Percentiles rank a stretch among this genome's conserved stretches.
Evolutionary conservation across 2,888 invertebrate species (phyloP).

Genomic region (Hypolimnas misippus): DNA sequence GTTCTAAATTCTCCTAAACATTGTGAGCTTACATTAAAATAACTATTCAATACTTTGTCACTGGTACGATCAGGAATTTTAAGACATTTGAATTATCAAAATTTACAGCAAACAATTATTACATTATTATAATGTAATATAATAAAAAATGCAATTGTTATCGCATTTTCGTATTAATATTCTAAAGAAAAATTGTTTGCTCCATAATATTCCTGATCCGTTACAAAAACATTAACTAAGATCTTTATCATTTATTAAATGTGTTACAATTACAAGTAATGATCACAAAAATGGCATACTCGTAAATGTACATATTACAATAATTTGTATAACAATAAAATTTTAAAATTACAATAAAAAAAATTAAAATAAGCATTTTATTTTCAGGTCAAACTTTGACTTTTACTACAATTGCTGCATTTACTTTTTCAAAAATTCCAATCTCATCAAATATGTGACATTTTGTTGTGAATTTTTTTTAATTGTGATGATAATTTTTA

Average conservation of each 20-base stretch:
- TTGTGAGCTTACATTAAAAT: conserved; percentile 34
- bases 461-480: conserved; percentile 12
- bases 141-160: not conserved
- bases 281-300: not conserved
- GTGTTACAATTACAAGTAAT: not conserved
- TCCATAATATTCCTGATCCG: conserved; percentile 17
- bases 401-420: not conserved
- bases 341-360: not conserved
- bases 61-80: conserved; percentile 40
- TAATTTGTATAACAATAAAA: not conserved
- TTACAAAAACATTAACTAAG: conserved; percentile 11
- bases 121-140: conserved; percentile 16
- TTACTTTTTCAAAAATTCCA: not conserved
- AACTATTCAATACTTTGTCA: conserved; percentile 42
- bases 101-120: not conserved
- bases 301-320: not conserved
- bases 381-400: not conserved
- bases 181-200: conserved; percentile 9
- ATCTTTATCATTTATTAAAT: not conserved
- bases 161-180: not conserved
- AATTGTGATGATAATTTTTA: conserved; percentile 30
- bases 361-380: not conserved
- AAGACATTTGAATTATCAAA: not conserved
- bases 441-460: conserved; percentile 14
- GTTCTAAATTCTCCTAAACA: conserved; percentile 42